phyloP scores from a whole-genome alignment of 2,113 vertebrate genomes.

The Anthoscopus minutus region DNA sequence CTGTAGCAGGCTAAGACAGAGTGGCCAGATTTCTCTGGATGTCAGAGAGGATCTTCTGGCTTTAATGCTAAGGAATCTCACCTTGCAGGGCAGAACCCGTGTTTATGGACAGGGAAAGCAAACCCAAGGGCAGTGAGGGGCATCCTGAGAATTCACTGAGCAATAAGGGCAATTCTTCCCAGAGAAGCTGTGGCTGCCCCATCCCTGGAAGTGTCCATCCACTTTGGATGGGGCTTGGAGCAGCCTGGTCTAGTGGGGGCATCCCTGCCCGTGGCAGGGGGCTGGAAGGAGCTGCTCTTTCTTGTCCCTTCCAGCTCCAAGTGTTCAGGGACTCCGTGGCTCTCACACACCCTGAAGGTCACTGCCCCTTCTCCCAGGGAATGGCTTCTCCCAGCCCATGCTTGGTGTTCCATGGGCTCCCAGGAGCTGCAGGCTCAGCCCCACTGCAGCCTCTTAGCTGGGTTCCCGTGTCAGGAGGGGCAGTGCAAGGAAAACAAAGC shows the following conservation, averaged over 20 bases:
- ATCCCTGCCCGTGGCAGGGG: neutral
- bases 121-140: neutral
- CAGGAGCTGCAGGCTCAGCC: neutral
- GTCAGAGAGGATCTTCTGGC: neutral
- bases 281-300: fast-evolving
- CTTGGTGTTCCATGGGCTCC: neutral
- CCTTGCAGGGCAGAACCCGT: neutral
- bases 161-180: neutral
- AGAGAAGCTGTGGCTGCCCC: neutral
- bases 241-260: neutral
- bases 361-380: neutral
- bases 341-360: neutral
- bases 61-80: neutral
- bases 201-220: neutral
- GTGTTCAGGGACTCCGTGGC: neutral
- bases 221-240: neutral
- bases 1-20: neutral
- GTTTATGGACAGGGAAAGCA: neutral
- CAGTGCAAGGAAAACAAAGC: neutral
- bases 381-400: neutral
- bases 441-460: neutral
- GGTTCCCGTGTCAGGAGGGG: fast-evolving
- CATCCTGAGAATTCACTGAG: neutral
- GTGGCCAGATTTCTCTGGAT: neutral
- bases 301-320: neutral